These are phyloP conservation scores for Montipora foliosa DNA, from an alignment of 64 coral and sea anemone species.

Conservation along the genomic window DNA sequence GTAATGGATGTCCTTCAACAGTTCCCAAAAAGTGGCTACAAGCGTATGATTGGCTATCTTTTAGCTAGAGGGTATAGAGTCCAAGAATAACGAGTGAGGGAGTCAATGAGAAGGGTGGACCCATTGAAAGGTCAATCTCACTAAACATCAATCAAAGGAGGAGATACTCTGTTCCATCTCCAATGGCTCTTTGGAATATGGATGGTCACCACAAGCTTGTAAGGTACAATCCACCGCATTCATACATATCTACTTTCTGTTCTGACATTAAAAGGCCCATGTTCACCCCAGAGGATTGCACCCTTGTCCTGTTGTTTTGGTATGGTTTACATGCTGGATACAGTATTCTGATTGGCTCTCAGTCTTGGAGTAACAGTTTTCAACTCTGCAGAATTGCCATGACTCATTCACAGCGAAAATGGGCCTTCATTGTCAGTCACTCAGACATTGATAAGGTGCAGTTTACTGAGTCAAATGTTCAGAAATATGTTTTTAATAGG, in stretches of 20 bases:
- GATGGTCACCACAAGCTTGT: slow-evolving; percentile 14
- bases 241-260: background rate
- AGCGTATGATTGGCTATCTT: slow-evolving; percentile 3
- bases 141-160: slow-evolving; percentile 50
- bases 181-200: slow-evolving; percentile 44
- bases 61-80: no score
- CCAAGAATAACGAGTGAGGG: background rate
- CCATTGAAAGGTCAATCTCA: slow-evolving; percentile 67
- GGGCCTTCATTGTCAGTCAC: background rate
- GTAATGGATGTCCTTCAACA: slow-evolving; percentile 46
- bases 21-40: slow-evolving; percentile 63
- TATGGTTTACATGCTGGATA: background rate
- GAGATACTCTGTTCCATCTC: slow-evolving; percentile 51
- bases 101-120: slow-evolving; percentile 52
- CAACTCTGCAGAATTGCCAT: background rate
- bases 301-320: background rate
- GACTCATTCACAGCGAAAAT: background rate
- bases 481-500: background rate
- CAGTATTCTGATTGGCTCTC: background rate
- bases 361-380: background rate
- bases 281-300: background rate
- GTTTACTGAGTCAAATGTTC: background rate
- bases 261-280: background rate
- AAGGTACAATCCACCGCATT: background rate
- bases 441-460: no score